A percentile compares a stretch with the other conserved stretches of the same genome.
Evolutionary conservation across 2,888 invertebrate genomes (phyloP).

Genomic region (Linyphia triangularis): DNA sequence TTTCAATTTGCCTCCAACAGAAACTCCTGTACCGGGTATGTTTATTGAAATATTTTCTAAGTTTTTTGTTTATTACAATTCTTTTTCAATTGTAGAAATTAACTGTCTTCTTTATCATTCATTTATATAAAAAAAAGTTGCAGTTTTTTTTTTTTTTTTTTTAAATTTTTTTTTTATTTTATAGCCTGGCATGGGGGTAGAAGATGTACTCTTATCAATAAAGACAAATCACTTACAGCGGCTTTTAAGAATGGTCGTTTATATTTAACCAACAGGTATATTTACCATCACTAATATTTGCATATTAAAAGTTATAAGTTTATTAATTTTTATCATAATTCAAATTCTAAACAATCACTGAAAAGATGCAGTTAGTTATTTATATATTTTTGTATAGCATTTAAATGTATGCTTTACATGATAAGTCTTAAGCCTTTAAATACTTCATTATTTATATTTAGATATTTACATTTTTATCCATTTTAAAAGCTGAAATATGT

Average conservation of each 20-base stretch:
- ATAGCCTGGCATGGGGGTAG: slow-evolving; percentile 80
- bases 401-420: too few species aligned
- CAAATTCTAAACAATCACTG: too few species aligned
- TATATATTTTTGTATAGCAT: too few species aligned
- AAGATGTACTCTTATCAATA: slow-evolving; percentile 80
- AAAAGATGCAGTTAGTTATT: too few species aligned
- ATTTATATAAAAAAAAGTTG: too few species aligned
- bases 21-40: slow-evolving; percentile 79
- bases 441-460: too few species aligned
- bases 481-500: too few species aligned
- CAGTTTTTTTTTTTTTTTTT: not conserved
- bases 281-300: too few species aligned
- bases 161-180: slow-evolving; percentile 19
- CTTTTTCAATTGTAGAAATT: not conserved
- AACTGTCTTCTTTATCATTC: not conserved
- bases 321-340: too few species aligned
- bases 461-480: too few species aligned
- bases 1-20: slow-evolving; percentile 79
- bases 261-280: slow-evolving; percentile 78
- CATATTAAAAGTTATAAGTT: too few species aligned
- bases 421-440: too few species aligned
- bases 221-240: slow-evolving; percentile 79
- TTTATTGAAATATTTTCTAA: not conserved
- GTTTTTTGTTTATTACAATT: not conserved
- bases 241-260: slow-evolving; percentile 80